Conservation (phyloP, 2,113 vertebrate genomes). For the Climacteris rufus region DNA sequence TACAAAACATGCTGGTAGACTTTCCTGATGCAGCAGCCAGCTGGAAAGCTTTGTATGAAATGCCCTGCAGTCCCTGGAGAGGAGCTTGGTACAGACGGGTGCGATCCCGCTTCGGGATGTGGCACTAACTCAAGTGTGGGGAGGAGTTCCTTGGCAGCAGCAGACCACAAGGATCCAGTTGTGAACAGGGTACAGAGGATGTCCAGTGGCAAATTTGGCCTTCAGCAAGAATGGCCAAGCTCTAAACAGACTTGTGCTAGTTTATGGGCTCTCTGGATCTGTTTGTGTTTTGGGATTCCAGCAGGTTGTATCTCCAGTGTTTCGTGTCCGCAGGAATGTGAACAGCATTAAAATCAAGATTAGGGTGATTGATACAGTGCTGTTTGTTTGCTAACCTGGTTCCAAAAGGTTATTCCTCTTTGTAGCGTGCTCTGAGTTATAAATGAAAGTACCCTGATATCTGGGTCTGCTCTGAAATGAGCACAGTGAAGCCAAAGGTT, state of each 20-base stretch:
- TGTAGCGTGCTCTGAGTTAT: background rate
- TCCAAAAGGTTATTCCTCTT: background rate
- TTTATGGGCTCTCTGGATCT: background rate
- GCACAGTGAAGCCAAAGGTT: background rate
- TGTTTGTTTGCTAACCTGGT: constrained; percentile 2
- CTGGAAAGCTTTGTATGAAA: background rate
- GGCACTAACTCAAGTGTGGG: background rate
- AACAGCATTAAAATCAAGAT: constrained; percentile 24
- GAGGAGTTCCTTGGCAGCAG: background rate
- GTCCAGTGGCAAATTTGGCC: background rate
- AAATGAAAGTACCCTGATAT: background rate
- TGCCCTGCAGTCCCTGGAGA: background rate
- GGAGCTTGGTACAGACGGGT: background rate
- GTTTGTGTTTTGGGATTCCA: constrained; percentile 20
- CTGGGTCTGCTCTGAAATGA: background rate
- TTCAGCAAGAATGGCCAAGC: background rate
- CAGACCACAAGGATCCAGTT: background rate
- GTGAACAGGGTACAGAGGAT: background rate
- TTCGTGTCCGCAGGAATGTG: background rate
- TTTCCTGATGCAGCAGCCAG: background rate
- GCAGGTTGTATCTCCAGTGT: background rate
- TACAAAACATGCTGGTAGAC: background rate
- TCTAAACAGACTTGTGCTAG: background rate
- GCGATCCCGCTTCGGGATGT: accelerated
- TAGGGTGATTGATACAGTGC: background rate